These are phyloP conservation scores for Macrostomum lignano DNA, from an alignment of 1,140 invertebrate genomes.

Conservation along the genomic window DNA sequence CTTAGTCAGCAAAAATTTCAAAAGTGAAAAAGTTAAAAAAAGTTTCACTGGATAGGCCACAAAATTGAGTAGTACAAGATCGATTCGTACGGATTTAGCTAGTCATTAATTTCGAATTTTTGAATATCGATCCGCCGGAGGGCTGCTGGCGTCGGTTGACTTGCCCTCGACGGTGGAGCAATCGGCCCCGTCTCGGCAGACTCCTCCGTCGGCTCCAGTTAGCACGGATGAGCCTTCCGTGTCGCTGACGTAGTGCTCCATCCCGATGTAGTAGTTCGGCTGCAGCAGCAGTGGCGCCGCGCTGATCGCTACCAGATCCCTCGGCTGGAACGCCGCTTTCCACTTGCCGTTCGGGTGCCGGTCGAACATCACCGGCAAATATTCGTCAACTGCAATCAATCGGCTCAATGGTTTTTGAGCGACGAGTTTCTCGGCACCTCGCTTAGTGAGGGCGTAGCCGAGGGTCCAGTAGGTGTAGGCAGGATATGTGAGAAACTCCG, in stretches of 20 bases:
- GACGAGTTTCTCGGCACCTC: conserved; percentile 46
- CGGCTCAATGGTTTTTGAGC: conserved; percentile 47
- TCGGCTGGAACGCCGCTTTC: conserved; percentile 38
- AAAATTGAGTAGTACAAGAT: too few species aligned
- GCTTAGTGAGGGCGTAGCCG: conserved; percentile 43
- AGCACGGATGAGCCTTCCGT: conserved; percentile 69
- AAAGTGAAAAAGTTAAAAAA: too few species aligned
- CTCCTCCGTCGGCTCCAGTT: too few species aligned
- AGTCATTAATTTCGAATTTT: too few species aligned
- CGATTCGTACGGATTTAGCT: too few species aligned
- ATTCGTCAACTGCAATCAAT: conserved; percentile 80
- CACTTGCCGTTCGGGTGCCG: conserved; percentile 53
- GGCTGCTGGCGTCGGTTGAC: too few species aligned
- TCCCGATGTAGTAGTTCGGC: conserved; percentile 73
- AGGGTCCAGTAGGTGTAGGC: conserved; percentile 93
- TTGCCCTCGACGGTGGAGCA: too few species aligned
- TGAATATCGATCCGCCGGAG: too few species aligned
- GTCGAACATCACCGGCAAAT: conserved; percentile 72
- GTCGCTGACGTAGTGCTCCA: conserved; percentile 69
- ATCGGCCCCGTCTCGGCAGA: too few species aligned
- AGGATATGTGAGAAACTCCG: conserved; percentile 43
- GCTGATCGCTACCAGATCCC: conserved; percentile 52
- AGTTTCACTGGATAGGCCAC: too few species aligned
- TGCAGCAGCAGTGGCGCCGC: conserved; percentile 53
- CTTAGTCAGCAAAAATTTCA: too few species aligned